A percentile compares a stretch with the other conserved stretches of the same genome.
These are phyloP conservation scores for Lasioglossum figueresi DNA, from an alignment of 2,888 invertebrate species.

Conservation along the genomic window DNA sequence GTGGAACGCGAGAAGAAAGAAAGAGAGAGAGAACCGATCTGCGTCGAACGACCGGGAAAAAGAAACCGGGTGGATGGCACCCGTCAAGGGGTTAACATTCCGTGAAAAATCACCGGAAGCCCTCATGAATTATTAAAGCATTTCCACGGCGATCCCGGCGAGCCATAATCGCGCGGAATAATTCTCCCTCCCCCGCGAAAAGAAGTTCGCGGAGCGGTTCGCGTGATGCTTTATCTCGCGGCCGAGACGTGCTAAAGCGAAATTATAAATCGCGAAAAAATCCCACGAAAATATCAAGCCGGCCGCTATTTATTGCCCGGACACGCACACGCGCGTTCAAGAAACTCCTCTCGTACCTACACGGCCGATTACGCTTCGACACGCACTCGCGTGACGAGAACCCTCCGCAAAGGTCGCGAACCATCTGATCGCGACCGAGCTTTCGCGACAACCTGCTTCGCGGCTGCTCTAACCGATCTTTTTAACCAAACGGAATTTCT, in stretches of 20 bases:
- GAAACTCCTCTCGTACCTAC: conserved; percentile 5
- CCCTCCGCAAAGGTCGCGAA: conserved; percentile 34
- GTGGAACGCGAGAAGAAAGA: background rate
- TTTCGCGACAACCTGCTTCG: background rate
- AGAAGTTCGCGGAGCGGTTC: conserved; percentile 19
- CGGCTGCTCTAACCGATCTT: background rate
- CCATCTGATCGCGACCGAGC: conserved; percentile 33
- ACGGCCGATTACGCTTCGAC: conserved; percentile 45
- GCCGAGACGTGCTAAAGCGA: conserved; percentile 49
- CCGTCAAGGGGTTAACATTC: conserved; percentile 36
- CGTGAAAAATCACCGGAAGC: conserved; percentile 55
- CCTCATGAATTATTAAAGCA: conserved; percentile 52
- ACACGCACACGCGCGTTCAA: conserved; percentile 13
- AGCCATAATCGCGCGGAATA: conserved; percentile 55
- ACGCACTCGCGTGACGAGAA: conserved; percentile 67
- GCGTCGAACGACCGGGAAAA: background rate
- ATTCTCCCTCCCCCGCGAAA: conserved; percentile 39
- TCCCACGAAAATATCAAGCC: conserved; percentile 54
- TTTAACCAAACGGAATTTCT: background rate
- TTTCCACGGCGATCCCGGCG: conserved; percentile 44
- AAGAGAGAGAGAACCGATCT: conserved; percentile 7
- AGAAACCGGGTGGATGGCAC: background rate
- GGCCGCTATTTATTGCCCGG: conserved; percentile 49
- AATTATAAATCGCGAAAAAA: conserved; percentile 56
- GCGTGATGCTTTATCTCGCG: conserved; percentile 59